A percentile compares a stretch with the other conserved stretches of the same genome.
These are phyloP conservation scores for Aleadryas rufinucha DNA, from an alignment of 2,113 vertebrate species.

Conservation along the genomic window DNA sequence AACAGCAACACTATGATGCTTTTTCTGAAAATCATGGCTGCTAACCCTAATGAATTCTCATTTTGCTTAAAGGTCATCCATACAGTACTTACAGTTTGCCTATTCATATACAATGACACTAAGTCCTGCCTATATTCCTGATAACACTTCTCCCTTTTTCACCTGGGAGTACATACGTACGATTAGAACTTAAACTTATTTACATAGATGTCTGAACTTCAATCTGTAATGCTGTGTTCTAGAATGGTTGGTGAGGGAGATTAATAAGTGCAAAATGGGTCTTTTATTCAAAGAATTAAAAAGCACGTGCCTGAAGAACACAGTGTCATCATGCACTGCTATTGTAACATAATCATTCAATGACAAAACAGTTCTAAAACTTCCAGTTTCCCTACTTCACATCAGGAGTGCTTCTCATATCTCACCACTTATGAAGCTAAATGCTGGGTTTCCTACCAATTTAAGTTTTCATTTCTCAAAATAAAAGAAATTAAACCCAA, in stretches of 20 bases:
- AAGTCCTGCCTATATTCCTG: neutral
- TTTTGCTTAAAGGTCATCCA: neutral
- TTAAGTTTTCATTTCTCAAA: neutral
- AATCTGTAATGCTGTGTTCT: neutral
- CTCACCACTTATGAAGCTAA: neutral
- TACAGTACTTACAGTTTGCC: neutral
- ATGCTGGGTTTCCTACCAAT: neutral
- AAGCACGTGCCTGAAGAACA: neutral
- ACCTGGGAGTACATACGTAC: neutral
- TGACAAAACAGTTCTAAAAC: neutral
- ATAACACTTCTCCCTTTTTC: neutral
- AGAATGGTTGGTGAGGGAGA: neutral
- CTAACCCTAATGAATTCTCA: neutral
- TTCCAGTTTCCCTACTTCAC: neutral
- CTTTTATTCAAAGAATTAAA: neutral
- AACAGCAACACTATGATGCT: neutral
- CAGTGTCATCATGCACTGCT: accelerated
- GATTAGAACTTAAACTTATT: neutral
- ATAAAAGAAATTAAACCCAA: neutral
- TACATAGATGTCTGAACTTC: neutral
- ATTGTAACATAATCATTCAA: neutral
- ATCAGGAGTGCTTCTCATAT: neutral
- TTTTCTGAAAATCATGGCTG: neutral
- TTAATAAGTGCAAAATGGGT: neutral
- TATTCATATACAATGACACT: neutral